A percentile compares a stretch with the other conserved stretches of the same genome.
Conservation (phyloP, 2,113 vertebrate species). For the Ochotona princeps region DNA sequence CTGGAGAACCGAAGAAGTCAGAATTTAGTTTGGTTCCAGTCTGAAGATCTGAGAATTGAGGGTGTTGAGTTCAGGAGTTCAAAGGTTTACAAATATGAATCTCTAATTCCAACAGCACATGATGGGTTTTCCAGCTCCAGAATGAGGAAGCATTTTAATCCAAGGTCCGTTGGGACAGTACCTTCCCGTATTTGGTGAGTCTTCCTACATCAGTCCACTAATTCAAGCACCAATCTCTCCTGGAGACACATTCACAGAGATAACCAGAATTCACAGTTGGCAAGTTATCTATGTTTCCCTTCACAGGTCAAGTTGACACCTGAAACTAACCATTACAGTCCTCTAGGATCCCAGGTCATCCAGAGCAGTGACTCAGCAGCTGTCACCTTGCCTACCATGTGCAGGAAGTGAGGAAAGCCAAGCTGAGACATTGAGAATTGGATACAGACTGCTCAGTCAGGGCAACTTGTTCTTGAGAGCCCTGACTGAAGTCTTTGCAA, state of each 20-base stretch:
- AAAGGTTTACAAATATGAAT: not conserved
- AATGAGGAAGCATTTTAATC: not conserved
- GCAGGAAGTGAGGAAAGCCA: not conserved
- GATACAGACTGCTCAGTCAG: not conserved
- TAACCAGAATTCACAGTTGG: not conserved
- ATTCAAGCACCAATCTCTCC: not conserved
- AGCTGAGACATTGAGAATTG: not conserved
- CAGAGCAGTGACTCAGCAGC: not conserved
- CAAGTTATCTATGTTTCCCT: not conserved
- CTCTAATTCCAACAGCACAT: not conserved
- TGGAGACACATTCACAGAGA: not conserved
- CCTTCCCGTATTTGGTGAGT: not conserved
- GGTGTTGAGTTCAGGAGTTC: not conserved
- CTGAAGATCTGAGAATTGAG: not conserved
- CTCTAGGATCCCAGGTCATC: not conserved
- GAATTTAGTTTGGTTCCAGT: not conserved
- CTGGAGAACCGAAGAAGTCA: not conserved
- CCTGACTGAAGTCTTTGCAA: not conserved
- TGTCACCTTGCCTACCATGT: not conserved
- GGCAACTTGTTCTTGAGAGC: not conserved
- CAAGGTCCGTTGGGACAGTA: not conserved
- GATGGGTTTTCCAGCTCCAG: not conserved
- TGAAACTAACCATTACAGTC: not conserved
- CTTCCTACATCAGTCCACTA: not conserved
- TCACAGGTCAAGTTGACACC: not conserved